Base-by-base conservation (phyloP, 2,888 invertebrate genomes). In the Erebia aethiops region DNA sequence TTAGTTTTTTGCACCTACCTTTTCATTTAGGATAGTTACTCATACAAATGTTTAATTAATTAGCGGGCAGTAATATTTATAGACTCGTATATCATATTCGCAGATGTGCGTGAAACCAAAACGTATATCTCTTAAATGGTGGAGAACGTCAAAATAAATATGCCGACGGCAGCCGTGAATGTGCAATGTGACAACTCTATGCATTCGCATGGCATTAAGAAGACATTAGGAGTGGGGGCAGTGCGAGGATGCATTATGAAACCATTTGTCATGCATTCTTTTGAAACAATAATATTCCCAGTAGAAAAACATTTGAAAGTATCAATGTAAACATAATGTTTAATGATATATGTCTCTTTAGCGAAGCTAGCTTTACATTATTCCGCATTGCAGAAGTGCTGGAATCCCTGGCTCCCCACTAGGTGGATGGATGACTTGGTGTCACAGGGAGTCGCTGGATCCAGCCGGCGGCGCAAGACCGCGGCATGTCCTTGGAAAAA, bases 191-290 rank as follows among this genome's bases (percentile, higher is more conserved):
- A 90, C 89, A 91, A 88, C 87, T 89, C 86, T 86, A 87, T 89
- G 86, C 87, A 85, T 88, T 86, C 86, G 87, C 88, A 85, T 87
- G 85, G 89, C 91, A 91, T 92, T 91, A 92, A 89, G 90, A 91
- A 91, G 87, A 88, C 90, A 91, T 92, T 91, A 91, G 87, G 87
- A 84, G 82, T 82, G 85, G 82, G 81, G 80, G 80, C 82, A 78
- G 83, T 81, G 82, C 81, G 84, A 83, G 86, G 86, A 86, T 83
- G 84, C 87, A 89, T 90, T 91, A 90, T 90, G 88, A 83, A 78
- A 80, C 84, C 81, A 91, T 91, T 88, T 90, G 89, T 91, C 88
- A 89, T 82, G 70, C 67, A 52, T 46, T 66, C 60, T 66, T 61
- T 61, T 51, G 61, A 67, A 61, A 67, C 67, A 67, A 67, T 67